Conservation (phyloP, 2,113 vertebrate genomes). For the Pardalotus punctatus region DNA sequence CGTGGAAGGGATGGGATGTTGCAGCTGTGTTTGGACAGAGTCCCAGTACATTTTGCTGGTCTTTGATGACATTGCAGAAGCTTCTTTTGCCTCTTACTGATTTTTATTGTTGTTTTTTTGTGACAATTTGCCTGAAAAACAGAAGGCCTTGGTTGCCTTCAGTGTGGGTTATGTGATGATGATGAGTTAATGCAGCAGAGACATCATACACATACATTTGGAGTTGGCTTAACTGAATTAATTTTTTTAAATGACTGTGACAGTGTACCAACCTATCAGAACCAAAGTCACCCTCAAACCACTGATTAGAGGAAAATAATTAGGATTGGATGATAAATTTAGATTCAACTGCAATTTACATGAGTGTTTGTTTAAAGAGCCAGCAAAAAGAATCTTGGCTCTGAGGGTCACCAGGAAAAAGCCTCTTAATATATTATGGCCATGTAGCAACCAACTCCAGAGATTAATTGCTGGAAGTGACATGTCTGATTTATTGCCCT, state of each 20-base stretch:
- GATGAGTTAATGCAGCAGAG: background rate
- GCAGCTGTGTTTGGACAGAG: background rate
- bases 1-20: background rate
- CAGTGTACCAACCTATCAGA: background rate
- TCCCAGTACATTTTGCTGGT: background rate
- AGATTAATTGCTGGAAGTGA: background rate
- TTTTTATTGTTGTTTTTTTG: background rate
- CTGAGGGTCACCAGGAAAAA: background rate
- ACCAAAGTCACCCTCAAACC: background rate
- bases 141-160: background rate
- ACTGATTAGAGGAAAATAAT: slow-evolving; percentile 8
- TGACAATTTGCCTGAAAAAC: background rate
- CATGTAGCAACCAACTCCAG: background rate
- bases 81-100: background rate
- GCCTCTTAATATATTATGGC: background rate
- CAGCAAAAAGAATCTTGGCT: slow-evolving; percentile 12
- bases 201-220: background rate
- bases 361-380: slow-evolving; percentile 8
- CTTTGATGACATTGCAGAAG: background rate
- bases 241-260: background rate
- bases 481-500: background rate
- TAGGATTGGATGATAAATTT: background rate
- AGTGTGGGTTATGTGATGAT: background rate
- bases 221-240: background rate
- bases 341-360: background rate